Evolutionary conservation across 2,888 invertebrate species (phyloP).

Genomic region (Zelleria hepariella): DNA sequence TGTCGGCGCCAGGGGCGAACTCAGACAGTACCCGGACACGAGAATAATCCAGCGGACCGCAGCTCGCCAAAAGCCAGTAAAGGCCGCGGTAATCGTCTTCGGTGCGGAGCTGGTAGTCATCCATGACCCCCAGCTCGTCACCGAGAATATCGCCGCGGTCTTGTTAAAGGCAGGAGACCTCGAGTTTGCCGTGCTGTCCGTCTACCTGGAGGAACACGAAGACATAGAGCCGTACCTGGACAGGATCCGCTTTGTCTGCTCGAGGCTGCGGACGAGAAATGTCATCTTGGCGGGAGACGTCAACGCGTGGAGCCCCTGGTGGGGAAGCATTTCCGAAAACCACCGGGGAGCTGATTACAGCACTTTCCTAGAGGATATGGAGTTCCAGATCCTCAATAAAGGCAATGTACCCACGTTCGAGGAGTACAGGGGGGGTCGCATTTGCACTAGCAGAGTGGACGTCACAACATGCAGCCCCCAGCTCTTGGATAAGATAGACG

Average conservation of each 20-base stretch:
- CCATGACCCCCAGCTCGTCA: not conserved
- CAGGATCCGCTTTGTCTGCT: not conserved
- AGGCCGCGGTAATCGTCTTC: slow-evolving; percentile 8
- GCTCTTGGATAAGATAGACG: slow-evolving; percentile 12
- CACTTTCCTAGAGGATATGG: slow-evolving; percentile 13
- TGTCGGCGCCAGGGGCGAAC: not conserved
- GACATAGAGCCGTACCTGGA: slow-evolving; percentile 11
- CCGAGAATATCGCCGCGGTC: slow-evolving; percentile 2
- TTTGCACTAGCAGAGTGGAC: slow-evolving; percentile 14
- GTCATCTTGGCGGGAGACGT: slow-evolving; percentile 9
- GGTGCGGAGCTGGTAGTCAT: not conserved
- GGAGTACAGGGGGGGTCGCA: slow-evolving; percentile 7
- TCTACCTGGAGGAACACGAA: slow-evolving; percentile 17
- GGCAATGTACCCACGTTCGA: slow-evolving; percentile 16
- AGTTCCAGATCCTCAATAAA: slow-evolving; percentile 15
- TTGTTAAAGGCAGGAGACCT: not conserved
- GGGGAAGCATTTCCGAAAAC: slow-evolving; percentile 11
- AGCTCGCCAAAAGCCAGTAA: not conserved
- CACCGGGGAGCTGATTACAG: slow-evolving; percentile 12
- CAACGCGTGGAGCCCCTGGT: slow-evolving; percentile 10
- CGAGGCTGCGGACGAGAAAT: not conserved
- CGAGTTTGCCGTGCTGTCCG: slow-evolving; percentile 5
- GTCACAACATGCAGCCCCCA: slow-evolving; percentile 13
- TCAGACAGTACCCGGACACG: not conserved
- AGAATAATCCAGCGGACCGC: not conserved